phyloP scores from a whole-genome alignment of 2,888 invertebrate genomes.

The Hemithea aestivaria region DNA sequence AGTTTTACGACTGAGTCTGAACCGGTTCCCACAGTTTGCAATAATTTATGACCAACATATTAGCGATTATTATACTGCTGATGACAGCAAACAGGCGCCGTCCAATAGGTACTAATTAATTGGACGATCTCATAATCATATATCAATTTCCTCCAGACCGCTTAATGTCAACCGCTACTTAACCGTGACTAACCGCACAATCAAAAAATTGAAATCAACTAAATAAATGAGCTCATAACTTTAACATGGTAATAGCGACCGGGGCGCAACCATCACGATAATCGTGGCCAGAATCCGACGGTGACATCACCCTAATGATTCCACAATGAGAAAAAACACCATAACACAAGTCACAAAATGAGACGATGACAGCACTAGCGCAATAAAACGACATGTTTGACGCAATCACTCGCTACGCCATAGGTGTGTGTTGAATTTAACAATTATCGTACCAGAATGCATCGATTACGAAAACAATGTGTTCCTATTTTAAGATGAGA shows the following conservation, averaged over 20 bases:
- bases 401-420: conserved; percentile 52
- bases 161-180: conserved; percentile 54
- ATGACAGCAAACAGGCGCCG: conserved; percentile 37
- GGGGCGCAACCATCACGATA: conserved; percentile 63
- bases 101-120: conserved; percentile 52
- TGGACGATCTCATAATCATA: conserved; percentile 59
- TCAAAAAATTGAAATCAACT: conserved; percentile 50
- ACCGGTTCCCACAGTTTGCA: too few species aligned
- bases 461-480: conserved; percentile 64
- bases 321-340: conserved; percentile 54
- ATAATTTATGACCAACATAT: conserved; percentile 11
- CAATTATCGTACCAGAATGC: conserved; percentile 64
- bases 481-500: conserved; percentile 63
- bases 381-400: conserved; percentile 53
- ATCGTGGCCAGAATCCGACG: conserved; percentile 61
- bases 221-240: conserved; percentile 65
- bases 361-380: conserved; percentile 61
- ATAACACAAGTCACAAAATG: conserved; percentile 52
- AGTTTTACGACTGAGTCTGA: too few species aligned
- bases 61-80: conserved; percentile 19
- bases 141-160: conserved; percentile 59
- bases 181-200: conserved; percentile 53
- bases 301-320: conserved; percentile 66
- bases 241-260: conserved; percentile 55
- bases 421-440: conserved; percentile 45